These are phyloP conservation scores for Menidia menidia DNA, from an alignment of 2,797 vertebrate genomes.

Conservation along the genomic window DNA sequence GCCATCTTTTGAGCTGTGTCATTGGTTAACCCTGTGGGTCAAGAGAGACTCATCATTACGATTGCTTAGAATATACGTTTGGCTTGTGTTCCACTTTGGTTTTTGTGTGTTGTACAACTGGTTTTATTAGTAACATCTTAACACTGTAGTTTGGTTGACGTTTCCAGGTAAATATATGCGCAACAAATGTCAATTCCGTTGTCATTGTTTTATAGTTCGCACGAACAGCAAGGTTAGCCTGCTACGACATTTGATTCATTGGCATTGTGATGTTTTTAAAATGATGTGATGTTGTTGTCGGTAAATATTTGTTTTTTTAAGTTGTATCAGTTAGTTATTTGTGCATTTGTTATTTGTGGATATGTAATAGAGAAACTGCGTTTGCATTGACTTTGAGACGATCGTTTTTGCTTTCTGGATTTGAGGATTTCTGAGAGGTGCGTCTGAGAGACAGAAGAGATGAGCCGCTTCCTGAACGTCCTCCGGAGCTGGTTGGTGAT, in stretches of 20 bases:
- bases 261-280: constrained; percentile 4
- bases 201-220: not conserved
- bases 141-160: constrained; percentile 20
- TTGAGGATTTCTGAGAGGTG: constrained; percentile 42
- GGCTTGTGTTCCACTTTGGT: constrained; percentile 2
- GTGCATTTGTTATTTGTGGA: not conserved
- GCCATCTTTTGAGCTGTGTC: constrained; percentile 30
- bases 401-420: not conserved
- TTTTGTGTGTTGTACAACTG: not conserved
- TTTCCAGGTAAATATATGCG: constrained; percentile 43
- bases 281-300: not conserved
- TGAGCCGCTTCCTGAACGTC: constrained; percentile 94
- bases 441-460: constrained; percentile 53
- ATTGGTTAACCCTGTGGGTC: constrained; percentile 66
- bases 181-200: not conserved
- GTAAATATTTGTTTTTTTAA: not conserved
- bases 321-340: no score
- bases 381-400: not conserved
- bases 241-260: constrained; percentile 9
- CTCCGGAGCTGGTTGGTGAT: constrained; percentile 95
- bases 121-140: constrained; percentile 12
- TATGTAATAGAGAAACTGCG: not conserved
- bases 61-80: constrained; percentile 4
- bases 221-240: constrained; percentile 11
- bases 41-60: constrained; percentile 1